phyloP scores from a whole-genome alignment of 2,888 invertebrate genomes.

The Rosalia funebris region DNA sequence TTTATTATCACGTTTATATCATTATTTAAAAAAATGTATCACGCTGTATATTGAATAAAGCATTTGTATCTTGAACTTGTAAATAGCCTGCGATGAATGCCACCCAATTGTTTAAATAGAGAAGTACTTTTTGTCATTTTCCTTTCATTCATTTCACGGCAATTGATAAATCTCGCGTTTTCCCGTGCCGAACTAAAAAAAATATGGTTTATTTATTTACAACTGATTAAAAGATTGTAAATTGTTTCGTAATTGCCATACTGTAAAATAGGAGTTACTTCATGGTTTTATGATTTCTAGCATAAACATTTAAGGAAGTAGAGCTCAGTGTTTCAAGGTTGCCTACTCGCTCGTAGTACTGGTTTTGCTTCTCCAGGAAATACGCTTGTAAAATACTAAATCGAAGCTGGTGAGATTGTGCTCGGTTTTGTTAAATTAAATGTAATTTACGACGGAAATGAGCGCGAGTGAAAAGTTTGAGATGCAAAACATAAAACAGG shows the following conservation, averaged over 20 bases:
- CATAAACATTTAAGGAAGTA: constrained; percentile 23
- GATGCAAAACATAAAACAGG: no score
- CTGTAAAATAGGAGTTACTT: constrained; percentile 23
- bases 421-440: neutral
- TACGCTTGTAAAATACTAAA: constrained; percentile 1
- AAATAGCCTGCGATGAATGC: no score
- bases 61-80: no score
- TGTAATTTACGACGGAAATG: no score
- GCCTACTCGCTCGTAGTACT: constrained; percentile 5
- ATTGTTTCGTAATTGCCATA: constrained; percentile 12
- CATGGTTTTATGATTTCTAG: constrained; percentile 23
- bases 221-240: constrained; percentile 19
- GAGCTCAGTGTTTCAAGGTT: constrained; percentile 21
- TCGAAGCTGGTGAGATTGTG: neutral
- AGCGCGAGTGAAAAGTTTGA: no score
- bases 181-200: constrained; percentile 1
- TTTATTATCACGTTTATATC: no score
- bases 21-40: no score
- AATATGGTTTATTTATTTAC: constrained; percentile 17
- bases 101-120: no score
- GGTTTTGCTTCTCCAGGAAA: constrained; percentile 9
- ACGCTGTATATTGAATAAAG: no score
- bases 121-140: no score
- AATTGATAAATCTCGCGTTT: constrained; percentile 4
- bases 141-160: constrained; percentile 3